Conservation (phyloP, 2,113 vertebrate species). For the Cathartes aura region DNA sequence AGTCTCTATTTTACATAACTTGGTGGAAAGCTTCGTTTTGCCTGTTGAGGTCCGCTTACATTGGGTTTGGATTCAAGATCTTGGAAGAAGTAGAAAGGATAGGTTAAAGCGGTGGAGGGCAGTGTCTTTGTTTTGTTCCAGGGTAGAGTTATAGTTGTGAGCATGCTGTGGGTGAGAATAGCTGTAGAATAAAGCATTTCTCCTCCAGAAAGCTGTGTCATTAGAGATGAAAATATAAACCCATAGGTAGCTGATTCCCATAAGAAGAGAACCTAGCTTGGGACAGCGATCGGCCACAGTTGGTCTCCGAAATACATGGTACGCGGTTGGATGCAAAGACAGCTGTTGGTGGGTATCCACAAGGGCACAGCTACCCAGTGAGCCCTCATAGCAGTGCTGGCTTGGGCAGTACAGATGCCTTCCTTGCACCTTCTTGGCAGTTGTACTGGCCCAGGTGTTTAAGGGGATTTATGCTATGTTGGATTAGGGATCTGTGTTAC, state of each 20-base stretch:
- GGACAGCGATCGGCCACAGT: rapidly evolving
- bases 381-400: neutral
- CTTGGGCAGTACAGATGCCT: neutral
- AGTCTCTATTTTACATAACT: neutral
- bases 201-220: neutral
- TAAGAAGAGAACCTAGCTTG: neutral
- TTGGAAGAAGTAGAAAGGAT: neutral
- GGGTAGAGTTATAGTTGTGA: neutral
- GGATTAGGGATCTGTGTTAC: neutral
- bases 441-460: neutral
- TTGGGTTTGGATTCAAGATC: neutral
- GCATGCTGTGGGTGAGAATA: neutral
- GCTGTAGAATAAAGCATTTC: neutral
- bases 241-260: rapidly evolving
- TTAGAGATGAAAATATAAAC: neutral
- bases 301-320: rapidly evolving
- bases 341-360: neutral
- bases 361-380: neutral
- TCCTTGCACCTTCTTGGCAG: neutral
- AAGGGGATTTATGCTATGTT: neutral
- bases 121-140: neutral
- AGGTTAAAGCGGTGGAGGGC: neutral
- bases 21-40: neutral
- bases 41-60: neutral
- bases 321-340: rapidly evolving